These are phyloP conservation scores for Erythrocercus mccallii DNA, from an alignment of 2,113 vertebrate genomes.

Conservation along the genomic window DNA sequence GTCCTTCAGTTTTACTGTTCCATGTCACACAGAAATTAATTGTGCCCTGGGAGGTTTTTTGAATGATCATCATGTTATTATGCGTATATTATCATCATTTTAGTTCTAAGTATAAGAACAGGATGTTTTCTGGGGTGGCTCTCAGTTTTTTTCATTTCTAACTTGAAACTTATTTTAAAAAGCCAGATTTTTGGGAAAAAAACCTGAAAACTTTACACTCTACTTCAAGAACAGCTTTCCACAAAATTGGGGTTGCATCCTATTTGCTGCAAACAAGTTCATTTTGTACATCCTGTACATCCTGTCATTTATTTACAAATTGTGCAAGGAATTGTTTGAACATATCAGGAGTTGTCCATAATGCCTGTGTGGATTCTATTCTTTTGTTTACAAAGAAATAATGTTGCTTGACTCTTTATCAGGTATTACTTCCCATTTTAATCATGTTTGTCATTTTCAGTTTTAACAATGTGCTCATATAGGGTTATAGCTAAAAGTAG, in stretches of 20 bases:
- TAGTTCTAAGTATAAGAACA: not conserved
- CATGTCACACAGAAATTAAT: not conserved
- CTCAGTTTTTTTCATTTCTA: not conserved
- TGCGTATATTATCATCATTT: not conserved
- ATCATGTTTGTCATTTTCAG: not conserved
- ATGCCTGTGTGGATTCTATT: not conserved
- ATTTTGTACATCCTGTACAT: not conserved
- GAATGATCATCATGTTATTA: not conserved
- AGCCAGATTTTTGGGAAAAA: not conserved
- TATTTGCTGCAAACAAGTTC: not conserved
- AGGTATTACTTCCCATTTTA: constrained; percentile 5
- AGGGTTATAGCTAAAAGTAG: not conserved
- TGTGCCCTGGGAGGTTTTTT: not conserved
- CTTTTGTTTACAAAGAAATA: not conserved
- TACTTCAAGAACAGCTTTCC: not conserved
- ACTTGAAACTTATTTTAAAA: not conserved
- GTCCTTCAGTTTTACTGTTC: not conserved
- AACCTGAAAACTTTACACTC: not conserved
- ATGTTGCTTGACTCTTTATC: not conserved
- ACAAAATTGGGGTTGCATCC: not conserved
- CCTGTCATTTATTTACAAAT: not conserved
- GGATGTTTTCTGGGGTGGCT: not conserved
- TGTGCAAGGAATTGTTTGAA: not conserved
- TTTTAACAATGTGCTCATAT: not conserved
- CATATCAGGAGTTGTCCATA: not conserved